Base-by-base conservation (phyloP, 92 coral and sea anemone genomes). In the Paragorgia papillata region DNA sequence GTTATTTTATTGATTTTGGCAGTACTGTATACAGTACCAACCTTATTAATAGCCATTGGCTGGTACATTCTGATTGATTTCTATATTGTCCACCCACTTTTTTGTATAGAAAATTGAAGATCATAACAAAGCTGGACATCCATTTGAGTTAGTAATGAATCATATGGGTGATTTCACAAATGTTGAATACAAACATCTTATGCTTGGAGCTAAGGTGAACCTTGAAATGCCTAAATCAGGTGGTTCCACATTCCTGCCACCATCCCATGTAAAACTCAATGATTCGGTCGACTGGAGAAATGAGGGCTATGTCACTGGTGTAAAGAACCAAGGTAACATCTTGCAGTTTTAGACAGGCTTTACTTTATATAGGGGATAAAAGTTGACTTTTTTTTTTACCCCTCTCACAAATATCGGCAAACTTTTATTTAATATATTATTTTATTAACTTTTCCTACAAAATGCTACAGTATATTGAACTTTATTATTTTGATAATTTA, bases 121-220 rank as follows among this genome's bases (percentile, higher is more conserved):
- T 55, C 83, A 83, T 26, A 83, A 83, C 63, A 37, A 66, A 29
- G 61, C 43, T 0, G 73, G 34, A 2, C 78, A 79, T 10, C 66
- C 61, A 1, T 83, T 66, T 44, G 62, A 35, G 5, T 51, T 83
- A n/a, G 87, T 70, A 18, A 83, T 83, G 87, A 83, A 83, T 37
- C 87, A 83, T 73, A 39, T 83, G 24, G 87, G 87, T 4, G 87
- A 83, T 59, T 74, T 65, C 25, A 76, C 87, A 0, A 13, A 41
- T 21, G 31, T 56, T 4, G 87, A 83, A 62, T 83, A 57, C 73
- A 76, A 55, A 44, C 74, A 66, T 48, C 61, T 75, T 9, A 66
- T 66, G 78, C 79, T 83, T 21, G 87, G 82, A 4, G 21, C 80
- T 21, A 40, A 66, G 48, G 67, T 54, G 25, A 57, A 50, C 44